Conservation (phyloP, 2,113 vertebrate species). For the Scatophagus argus region DNA sequence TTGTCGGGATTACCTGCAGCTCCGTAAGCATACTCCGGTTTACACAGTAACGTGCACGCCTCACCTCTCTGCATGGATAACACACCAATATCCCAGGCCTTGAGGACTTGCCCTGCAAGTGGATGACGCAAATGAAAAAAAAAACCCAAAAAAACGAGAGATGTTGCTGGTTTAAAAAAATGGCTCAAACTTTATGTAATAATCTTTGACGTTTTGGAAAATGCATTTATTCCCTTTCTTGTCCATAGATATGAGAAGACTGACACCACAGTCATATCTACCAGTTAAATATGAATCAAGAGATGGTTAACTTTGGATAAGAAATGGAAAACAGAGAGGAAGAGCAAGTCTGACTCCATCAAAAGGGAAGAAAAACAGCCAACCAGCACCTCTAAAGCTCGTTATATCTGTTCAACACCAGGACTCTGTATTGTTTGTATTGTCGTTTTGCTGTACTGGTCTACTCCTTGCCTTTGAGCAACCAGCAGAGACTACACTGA, state of each 20-base stretch:
- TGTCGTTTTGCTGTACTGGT: too few relatives aligned
- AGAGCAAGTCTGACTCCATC: neutral
- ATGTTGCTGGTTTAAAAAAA: neutral
- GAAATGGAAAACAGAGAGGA: neutral
- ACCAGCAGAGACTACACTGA: neutral
- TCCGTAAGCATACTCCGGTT: constrained; percentile 93
- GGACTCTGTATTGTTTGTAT: too few relatives aligned
- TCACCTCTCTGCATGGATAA: constrained; percentile 95
- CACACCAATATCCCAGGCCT: constrained; percentile 94
- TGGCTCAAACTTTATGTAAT: neutral
- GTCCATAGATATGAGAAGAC: neutral
- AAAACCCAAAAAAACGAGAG: neutral
- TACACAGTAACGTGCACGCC: constrained; percentile 91
- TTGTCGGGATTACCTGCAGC: constrained; percentile 90
- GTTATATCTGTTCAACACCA: too few relatives aligned
- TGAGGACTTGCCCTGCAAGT: constrained; percentile 93
- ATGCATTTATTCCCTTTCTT: neutral
- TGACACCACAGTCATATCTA: too few relatives aligned
- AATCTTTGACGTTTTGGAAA: neutral
- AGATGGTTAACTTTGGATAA: neutral
- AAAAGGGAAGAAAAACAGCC: neutral
- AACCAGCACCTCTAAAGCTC: neutral
- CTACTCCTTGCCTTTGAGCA: too few relatives aligned
- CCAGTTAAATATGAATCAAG: neutral
- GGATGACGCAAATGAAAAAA: constrained; percentile 19